Evolutionary conservation across 2,888 invertebrate species (phyloP), one percentile per base, ranked within the genome.

Genomic region (Ophion costatus): DNA sequence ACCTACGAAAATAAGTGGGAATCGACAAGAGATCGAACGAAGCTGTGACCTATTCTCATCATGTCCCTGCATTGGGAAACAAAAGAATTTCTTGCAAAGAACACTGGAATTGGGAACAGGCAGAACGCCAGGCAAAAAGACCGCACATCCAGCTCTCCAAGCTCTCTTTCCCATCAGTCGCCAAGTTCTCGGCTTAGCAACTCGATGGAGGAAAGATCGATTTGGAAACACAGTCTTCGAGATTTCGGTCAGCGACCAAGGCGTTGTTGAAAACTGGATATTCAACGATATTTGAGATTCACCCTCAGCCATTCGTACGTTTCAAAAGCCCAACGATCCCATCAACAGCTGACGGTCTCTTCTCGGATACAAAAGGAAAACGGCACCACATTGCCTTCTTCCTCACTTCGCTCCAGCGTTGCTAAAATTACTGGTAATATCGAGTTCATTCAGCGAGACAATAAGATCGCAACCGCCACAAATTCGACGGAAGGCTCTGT

Each of bases 261-360:
- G 22, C 22, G 7, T 51, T 51, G 14, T 67, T 51, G 2, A 51
- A 51, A 51, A 69, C 69, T 24, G 51, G 69, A 51, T 67, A 38
- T 22, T 42, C 14, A 51, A 22, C 42, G 45, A 69, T 17, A 29
- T 45, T 42, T 67, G 11, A 14, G 24, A 0, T 22, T 69, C 51
- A 51, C 69, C 69, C 69, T 51, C n/a, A 14, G 51, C 45, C 22
- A 67, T 67, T 42, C 67, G n/a, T 42, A 20, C 38, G 45, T 29
- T 29, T 69, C 51, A 5, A 45, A 29, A 69, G 51, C 14, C 67
- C 22, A 22, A 20, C 33, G 57, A 71, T 71, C 29, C n/a, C 51
- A 24, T 42, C 51, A 69, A 45, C 69, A 51, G 69, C 69, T 69
- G 69, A n/a, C 51, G 17, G 51, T 57, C 29, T 57, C 56, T 57